Base-by-base conservation (phyloP, 1,140 invertebrate genomes). In the Drosophila orena region DNA sequence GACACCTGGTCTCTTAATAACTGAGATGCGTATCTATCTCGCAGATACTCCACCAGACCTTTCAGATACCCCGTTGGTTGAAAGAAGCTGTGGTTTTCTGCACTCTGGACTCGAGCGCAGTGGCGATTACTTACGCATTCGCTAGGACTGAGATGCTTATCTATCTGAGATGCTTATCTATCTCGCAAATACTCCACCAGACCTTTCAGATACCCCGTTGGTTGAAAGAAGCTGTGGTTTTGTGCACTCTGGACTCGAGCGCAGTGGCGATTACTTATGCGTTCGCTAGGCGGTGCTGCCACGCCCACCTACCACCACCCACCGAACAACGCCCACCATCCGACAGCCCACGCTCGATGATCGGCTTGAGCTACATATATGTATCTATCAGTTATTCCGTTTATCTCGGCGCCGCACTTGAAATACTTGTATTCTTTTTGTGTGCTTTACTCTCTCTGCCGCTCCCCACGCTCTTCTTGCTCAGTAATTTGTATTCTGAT, bases 401-500 rank as follows among this genome's bases (percentile, higher is more conserved):
- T 75, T 77, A 75, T 75, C 58, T 66, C 38, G 47, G 42, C 49
- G 35, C 69, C 52, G 80, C 77, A 85, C 73, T 80, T 85, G 81
- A 85, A 74, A 75, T 56, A 42, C 27, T 62, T 64, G 44, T 47
- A 35, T 53, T 59, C 44, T 20, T 60, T 81, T 64, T 58, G 40
- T 60, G 53, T 75, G 42, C 37, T 54, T 72, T 77, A 24, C 54
- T 42, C 58, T 55, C 57, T 53, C 52, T 49, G 6, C 53, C 72
- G 61, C 78, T 42, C 70, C 65, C 60, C 64, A 47, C 46, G 30
- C 55, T 71, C 46, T 60, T 40, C 49, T 78, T 72, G 72, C 58
- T 42, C 59, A 53, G 54, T 71, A 71, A 77, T 81, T 81, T 89
- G 77, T 90, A 81, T 90, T 81, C 64, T 68, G 69, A 77, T 89